These are phyloP conservation scores for Pogonophryne albipinna DNA, from an alignment of 2,797 vertebrate genomes.

Conservation along the genomic window DNA sequence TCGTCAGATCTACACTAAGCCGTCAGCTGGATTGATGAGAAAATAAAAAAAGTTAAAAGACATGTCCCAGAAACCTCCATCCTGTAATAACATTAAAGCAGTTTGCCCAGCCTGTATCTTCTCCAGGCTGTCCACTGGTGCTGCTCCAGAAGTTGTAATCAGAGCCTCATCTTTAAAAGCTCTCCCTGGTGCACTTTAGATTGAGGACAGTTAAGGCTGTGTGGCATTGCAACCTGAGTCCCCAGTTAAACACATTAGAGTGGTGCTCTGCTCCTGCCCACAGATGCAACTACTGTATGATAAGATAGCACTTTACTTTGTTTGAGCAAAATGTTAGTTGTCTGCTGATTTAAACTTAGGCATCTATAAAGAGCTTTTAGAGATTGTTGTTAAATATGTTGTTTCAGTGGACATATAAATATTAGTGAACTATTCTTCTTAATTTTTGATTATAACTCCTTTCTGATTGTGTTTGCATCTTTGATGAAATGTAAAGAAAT, in stretches of 20 bases:
- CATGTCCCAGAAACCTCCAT: slow-evolving; percentile 5
- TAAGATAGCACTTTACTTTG: slow-evolving; percentile 52
- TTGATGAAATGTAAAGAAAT: neutral
- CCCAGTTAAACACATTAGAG: slow-evolving; percentile 63
- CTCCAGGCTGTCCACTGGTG: slow-evolving; percentile 36
- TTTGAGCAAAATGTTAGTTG: slow-evolving; percentile 36
- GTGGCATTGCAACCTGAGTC: slow-evolving; percentile 56
- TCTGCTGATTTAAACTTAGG: slow-evolving; percentile 11
- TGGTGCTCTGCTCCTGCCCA: slow-evolving; percentile 31
- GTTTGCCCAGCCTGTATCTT: slow-evolving; percentile 22
- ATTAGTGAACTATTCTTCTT: neutral
- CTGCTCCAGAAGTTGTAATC: slow-evolving; percentile 53
- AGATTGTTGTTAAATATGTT: neutral
- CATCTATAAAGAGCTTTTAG: slow-evolving; percentile 7
- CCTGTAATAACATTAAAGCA: slow-evolving; percentile 18
- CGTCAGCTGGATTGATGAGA: neutral
- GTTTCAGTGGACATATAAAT: neutral
- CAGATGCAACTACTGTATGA: slow-evolving; percentile 35
- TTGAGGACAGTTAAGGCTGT: slow-evolving; percentile 71
- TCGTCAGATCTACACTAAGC: slow-evolving; percentile 3
- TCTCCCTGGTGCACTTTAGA: slow-evolving; percentile 71
- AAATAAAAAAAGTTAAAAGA: neutral
- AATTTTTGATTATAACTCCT: neutral
- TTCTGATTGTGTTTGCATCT: neutral
- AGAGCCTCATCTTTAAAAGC: slow-evolving; percentile 64